Evolutionary conservation across 2,797 vertebrate genomes (phyloP).

Genomic region (Thalassophryne amazonica): DNA sequence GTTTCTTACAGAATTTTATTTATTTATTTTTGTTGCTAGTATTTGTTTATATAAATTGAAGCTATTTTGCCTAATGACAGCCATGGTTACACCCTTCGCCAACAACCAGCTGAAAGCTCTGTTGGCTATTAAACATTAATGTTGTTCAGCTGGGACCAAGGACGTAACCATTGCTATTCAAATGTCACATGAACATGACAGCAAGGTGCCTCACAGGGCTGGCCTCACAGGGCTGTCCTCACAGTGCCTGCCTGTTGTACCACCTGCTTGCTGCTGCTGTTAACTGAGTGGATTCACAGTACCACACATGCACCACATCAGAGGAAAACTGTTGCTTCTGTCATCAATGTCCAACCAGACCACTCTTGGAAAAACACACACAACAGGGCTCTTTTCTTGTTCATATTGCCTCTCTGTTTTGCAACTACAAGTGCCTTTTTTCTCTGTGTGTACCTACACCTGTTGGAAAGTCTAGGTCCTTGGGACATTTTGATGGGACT

Average conservation of each 20-base stretch:
- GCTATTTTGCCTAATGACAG: constrained; percentile 45
- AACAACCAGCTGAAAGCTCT: neutral
- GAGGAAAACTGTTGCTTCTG: neutral
- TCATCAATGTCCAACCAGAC: no score
- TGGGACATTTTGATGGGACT: no score
- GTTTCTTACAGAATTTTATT: constrained; percentile 8
- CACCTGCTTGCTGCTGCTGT: constrained; percentile 57
- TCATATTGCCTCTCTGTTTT: no score
- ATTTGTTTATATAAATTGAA: constrained; percentile 44
- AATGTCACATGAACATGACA: constrained; percentile 19
- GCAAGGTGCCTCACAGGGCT: constrained; percentile 74
- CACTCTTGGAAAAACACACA: no score
- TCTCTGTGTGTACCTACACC: no score
- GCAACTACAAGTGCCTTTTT: no score
- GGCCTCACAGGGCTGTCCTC: constrained; percentile 78
- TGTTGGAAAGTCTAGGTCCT: no score
- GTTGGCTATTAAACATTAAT: constrained; percentile 9
- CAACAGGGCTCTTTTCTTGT: no score
- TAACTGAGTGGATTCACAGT: constrained; percentile 64
- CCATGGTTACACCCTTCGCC: constrained; percentile 31
- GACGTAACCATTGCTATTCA: constrained; percentile 50
- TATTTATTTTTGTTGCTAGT: constrained; percentile 15
- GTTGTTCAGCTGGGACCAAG: constrained; percentile 5
- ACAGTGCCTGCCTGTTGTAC: constrained; percentile 63
- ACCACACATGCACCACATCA: constrained; percentile 3